Evolutionary conservation across 2,888 invertebrate genomes (phyloP).

Genomic region (Phortica okadai): DNA sequence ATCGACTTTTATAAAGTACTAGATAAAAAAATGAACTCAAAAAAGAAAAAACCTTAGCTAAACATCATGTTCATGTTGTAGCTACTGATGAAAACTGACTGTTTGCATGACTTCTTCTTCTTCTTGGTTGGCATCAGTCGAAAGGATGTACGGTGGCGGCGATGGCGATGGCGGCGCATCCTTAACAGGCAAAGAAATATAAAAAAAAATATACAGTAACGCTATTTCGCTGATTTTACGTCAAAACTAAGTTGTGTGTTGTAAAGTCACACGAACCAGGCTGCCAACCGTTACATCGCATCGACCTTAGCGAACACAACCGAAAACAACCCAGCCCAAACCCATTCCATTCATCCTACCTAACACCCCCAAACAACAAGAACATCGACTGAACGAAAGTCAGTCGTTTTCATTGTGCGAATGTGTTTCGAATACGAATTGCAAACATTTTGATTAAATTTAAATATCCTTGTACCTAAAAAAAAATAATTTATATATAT

Average conservation of each 20-base stretch:
- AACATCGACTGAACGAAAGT: not conserved
- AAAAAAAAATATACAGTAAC: no score
- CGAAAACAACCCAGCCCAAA: no score
- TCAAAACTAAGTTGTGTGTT: no score
- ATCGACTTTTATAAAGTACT: not conserved
- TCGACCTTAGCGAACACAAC: no score
- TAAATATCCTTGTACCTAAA: constrained; percentile 64
- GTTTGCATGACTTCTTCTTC: not conserved
- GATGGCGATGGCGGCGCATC: not conserved
- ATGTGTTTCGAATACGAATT: constrained; percentile 48
- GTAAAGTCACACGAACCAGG: not conserved
- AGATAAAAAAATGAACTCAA: not conserved
- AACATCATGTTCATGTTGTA: not conserved
- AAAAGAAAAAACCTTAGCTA: not conserved
- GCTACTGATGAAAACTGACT: not conserved
- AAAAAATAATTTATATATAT: not conserved
- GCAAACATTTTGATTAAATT: constrained; percentile 68
- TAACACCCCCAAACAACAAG: not conserved
- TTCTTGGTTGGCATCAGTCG: not conserved
- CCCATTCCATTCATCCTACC: no score
- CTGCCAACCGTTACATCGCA: not conserved
- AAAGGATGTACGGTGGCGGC: not conserved
- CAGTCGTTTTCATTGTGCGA: constrained; percentile 3
- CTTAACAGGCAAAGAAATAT: not conserved
- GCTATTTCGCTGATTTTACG: no score